Base-by-base conservation (phyloP, 2,797 vertebrate genomes). In the Galago senegalensis region DNA sequence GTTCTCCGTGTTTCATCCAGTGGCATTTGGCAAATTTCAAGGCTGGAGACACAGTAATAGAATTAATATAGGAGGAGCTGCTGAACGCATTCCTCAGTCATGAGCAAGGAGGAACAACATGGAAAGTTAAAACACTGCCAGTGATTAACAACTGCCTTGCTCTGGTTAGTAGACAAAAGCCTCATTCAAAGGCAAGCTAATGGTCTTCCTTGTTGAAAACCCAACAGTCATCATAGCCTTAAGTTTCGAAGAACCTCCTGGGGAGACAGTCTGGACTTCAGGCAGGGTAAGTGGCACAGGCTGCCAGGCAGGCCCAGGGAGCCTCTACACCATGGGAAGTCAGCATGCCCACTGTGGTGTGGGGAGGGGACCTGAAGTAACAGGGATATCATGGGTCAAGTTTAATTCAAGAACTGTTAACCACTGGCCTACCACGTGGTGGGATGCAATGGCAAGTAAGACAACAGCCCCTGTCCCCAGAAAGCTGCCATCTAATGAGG, bases 1-100 rank as follows among this genome's bases (percentile, higher is more conserved):
- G 5, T 14, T 46, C 83, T 86, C 37, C 18, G 69, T 43, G 23
- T 46, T 97, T 89, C 77, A 91, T 31, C 69, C 72, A 76, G 81
- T 23, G 31, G 61, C 31, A 56, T 43, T n/a, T 46, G 29, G 31
- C 31, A 83, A 65, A 76, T 58, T 46, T 77, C n/a, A 67, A 89
- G 87, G 56, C 40, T 81, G 70, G 25, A 91, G 87, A 80, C 10
- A 25, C 3, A 72, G 83, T n/a, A 23, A 86, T 1, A 88, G 53
- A 53, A 81, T 29, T 49, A 92, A 95, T 4, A 69, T 1, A 69
- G 56, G 23, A 18, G 16, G 46, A 37, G 37, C 13, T 58, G 60
- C 53, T 43, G 60, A 79, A 67, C 5, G 72, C 3, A 70, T 53
- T 82, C 60, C 53, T 81, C 87, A 53, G 65, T 34, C n/a, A 56